These are phyloP conservation scores for Cryptus armator DNA, from an alignment of 2,888 invertebrate species.

Conservation along the genomic window DNA sequence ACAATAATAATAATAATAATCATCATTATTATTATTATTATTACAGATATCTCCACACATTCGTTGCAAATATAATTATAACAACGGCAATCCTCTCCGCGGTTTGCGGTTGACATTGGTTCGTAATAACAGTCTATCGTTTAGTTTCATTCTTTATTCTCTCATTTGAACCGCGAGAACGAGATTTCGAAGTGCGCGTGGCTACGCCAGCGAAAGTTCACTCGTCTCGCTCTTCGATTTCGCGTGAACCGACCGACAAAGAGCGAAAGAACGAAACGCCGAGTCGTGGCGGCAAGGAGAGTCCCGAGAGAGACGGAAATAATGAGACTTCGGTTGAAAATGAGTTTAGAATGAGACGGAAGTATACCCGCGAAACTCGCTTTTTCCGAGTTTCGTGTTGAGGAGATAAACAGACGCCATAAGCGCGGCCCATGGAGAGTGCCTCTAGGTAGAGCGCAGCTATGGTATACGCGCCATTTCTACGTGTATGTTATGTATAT, in stretches of 20 bases:
- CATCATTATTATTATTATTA: too few relatives aligned
- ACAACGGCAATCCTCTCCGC: not conserved
- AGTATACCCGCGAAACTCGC: constrained; percentile 18
- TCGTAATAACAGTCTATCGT: constrained; percentile 13
- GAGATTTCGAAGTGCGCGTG: constrained; percentile 8
- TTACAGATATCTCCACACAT: not conserved
- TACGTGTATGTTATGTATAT: not conserved
- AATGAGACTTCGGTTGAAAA: constrained; percentile 57
- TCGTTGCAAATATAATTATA: not conserved
- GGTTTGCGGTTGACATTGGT: constrained; percentile 17
- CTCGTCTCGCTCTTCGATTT: constrained; percentile 40
- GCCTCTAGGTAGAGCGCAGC: not conserved
- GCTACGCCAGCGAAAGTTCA: constrained; percentile 44
- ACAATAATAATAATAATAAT: not conserved
- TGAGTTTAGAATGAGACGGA: constrained; percentile 64
- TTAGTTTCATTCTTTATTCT: constrained; percentile 4
- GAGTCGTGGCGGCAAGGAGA: constrained; percentile 39
- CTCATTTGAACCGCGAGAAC: constrained; percentile 9
- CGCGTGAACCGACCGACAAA: constrained; percentile 11
- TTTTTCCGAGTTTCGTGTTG: constrained; percentile 54
- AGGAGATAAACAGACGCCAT: constrained; percentile 58
- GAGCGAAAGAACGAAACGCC: constrained; percentile 20
- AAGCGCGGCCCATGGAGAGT: constrained; percentile 58
- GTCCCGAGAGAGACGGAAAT: constrained; percentile 42
- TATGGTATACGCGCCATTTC: not conserved